These are phyloP conservation scores for Aplysia californica DNA, from an alignment of 1,140 invertebrate species.

Conservation along the genomic window DNA sequence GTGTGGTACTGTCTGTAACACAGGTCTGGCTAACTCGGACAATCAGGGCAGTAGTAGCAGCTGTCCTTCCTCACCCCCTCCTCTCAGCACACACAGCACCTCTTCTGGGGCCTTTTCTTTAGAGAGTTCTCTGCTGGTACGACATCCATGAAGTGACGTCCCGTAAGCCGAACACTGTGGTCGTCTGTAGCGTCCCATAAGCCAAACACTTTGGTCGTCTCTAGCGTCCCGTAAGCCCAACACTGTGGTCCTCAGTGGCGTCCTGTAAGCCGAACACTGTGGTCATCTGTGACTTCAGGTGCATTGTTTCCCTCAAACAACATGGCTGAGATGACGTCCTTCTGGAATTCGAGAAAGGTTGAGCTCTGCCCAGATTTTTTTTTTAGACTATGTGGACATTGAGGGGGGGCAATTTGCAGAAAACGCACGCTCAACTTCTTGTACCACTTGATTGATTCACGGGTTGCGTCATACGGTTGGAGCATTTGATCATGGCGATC, in stretches of 20 bases:
- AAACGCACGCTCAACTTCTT: conserved; percentile 27
- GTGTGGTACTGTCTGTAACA: background rate
- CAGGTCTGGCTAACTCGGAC: too few relatives aligned
- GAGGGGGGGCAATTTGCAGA: conserved; percentile 9
- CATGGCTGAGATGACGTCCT: background rate
- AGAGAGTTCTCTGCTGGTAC: background rate
- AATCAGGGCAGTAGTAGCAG: background rate
- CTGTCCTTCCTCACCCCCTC: background rate
- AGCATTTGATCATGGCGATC: conserved; percentile 30
- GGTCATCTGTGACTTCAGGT: background rate
- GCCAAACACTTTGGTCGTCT: too few relatives aligned
- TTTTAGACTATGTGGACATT: conserved; percentile 21
- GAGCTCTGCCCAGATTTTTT: background rate
- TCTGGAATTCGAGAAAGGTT: conserved; percentile 7
- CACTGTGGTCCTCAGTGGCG: too few relatives aligned
- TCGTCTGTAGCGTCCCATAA: too few relatives aligned
- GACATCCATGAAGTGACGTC: background rate
- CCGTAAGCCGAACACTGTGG: background rate
- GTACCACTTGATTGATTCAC: conserved; percentile 24
- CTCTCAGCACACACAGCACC: background rate
- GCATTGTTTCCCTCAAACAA: background rate
- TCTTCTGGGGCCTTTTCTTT: too few relatives aligned
- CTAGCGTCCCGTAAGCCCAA: too few relatives aligned
- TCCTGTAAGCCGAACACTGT: background rate
- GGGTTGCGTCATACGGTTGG: conserved; percentile 8